A percentile compares a stretch with the other conserved stretches of the same genome.
These are phyloP conservation scores for Heterotilapia buettikoferi DNA, from an alignment of 2,113 vertebrate species.

Conservation along the genomic window DNA sequence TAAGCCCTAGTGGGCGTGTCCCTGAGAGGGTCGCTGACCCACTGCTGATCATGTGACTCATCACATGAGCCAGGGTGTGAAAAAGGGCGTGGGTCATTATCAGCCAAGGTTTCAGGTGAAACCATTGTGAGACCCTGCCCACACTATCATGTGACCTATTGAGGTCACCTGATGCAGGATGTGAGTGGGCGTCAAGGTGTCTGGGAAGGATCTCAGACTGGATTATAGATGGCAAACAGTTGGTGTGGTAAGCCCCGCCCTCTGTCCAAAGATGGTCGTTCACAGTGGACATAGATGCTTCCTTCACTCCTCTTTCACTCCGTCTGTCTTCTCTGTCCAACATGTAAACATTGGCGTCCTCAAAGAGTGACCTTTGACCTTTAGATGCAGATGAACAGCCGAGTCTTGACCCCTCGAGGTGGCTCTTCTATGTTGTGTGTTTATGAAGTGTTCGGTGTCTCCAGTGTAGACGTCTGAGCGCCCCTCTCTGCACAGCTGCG, in stretches of 20 bases:
- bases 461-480: not conserved
- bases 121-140: not conserved
- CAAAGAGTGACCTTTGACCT: not conserved
- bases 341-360: not conserved
- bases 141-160: accelerated
- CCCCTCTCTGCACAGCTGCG: not conserved
- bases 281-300: not conserved
- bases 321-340: not conserved
- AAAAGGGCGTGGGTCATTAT: not conserved
- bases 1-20: not conserved
- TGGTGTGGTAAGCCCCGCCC: not conserved
- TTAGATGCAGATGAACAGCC: not conserved
- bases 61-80: not conserved
- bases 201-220: not conserved
- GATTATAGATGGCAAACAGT: not conserved
- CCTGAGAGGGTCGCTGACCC: not conserved
- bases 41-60: not conserved
- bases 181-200: not conserved
- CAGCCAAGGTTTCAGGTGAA: no score
- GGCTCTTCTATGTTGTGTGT: not conserved
- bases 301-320: not conserved
- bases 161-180: not conserved
- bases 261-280: not conserved
- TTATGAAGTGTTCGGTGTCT: not conserved
- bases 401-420: not conserved